These are phyloP conservation scores for Vulpes vulpes DNA, from an alignment of 2,113 vertebrate species.

Conservation along the genomic window DNA sequence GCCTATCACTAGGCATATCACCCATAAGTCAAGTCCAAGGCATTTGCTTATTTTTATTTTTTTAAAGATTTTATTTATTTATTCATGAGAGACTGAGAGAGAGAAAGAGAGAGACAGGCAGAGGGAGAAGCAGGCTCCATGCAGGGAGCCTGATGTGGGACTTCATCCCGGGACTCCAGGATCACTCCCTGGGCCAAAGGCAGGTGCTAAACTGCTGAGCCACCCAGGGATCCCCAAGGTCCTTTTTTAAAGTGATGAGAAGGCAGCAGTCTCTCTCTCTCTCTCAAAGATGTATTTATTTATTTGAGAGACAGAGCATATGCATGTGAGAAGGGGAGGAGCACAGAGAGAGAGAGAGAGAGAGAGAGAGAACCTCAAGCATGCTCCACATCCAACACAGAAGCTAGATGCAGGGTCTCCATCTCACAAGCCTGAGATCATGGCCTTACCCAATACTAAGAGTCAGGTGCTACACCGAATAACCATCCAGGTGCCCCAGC, in stretches of 20 bases:
- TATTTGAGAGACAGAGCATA: background rate
- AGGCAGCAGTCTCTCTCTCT: background rate
- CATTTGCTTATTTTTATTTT: background rate
- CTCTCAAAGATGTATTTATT: background rate
- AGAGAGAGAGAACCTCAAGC: background rate
- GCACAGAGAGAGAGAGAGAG: background rate
- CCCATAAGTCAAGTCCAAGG: background rate
- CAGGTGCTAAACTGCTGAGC: too few relatives aligned
- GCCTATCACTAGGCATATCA: rapidly evolving
- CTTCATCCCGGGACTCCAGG: too few relatives aligned
- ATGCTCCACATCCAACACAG: background rate
- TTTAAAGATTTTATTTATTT: too few relatives aligned
- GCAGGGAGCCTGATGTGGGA: too few relatives aligned
- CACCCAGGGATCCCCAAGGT: too few relatives aligned
- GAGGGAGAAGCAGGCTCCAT: too few relatives aligned
- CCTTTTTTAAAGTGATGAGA: background rate
- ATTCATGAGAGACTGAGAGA: too few relatives aligned
- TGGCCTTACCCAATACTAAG: background rate
- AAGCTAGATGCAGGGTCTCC: background rate
- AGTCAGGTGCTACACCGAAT: background rate
- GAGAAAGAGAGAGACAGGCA: too few relatives aligned
- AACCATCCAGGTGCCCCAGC: background rate
- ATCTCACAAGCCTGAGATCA: background rate
- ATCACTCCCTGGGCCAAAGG: too few relatives aligned
- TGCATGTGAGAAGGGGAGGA: background rate